Conservation (phyloP, 2,797 vertebrate genomes). For the Xenops minutus region DNA sequence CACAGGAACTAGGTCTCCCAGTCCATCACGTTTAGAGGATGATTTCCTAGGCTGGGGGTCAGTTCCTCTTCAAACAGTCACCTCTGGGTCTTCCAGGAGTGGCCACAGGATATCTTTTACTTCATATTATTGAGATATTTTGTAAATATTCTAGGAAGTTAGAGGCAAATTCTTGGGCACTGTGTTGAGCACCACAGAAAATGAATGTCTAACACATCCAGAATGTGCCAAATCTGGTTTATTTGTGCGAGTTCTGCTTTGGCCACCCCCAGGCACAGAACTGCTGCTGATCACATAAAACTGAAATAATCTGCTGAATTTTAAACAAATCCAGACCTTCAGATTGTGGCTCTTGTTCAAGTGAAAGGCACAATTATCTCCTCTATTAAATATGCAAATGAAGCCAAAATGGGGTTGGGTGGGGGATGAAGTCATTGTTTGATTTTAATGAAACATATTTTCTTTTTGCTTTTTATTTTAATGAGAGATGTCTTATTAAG, state of each 20-base stretch:
- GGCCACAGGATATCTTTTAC: neutral
- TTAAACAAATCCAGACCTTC: neutral
- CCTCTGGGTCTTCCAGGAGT: neutral
- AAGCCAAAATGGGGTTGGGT: neutral
- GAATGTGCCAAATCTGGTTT: neutral
- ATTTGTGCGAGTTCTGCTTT: neutral
- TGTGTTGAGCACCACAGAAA: neutral
- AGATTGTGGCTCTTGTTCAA: neutral
- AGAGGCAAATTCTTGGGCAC: neutral
- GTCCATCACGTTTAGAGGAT: neutral
- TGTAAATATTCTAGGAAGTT: neutral
- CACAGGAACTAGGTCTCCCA: neutral
- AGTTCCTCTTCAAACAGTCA: neutral
- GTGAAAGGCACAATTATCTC: constrained; percentile 18
- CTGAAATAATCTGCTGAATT: neutral
- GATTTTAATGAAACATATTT: constrained; percentile 40
- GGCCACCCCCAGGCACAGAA: neutral
- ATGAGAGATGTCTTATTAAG: constrained; percentile 46
- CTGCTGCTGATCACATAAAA: rapidly evolving
- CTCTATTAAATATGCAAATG: constrained; percentile 53
- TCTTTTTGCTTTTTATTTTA: constrained; percentile 16
- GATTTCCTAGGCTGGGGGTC: neutral
- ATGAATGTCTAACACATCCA: neutral
- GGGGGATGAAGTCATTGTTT: neutral
- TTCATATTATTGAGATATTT: neutral